Conservation (phyloP, 1,140 invertebrate genomes). For the Adoxophyes honmai region DNA sequence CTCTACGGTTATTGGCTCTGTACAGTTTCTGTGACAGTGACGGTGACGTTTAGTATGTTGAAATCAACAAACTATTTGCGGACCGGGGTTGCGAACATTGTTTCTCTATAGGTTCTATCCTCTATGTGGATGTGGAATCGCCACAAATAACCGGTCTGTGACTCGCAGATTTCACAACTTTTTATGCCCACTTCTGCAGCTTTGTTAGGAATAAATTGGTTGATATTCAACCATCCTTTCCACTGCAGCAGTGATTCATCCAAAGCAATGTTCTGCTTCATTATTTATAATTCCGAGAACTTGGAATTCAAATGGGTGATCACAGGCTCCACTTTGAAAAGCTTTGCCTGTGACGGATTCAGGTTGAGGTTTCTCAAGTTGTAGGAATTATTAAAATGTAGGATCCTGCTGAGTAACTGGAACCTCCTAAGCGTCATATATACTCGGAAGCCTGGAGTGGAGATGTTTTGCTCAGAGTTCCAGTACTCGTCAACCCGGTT, state of each 20-base stretch:
- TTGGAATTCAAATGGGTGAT: constrained; percentile 25
- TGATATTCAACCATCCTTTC: constrained; percentile 27
- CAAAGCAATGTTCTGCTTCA: constrained; percentile 24
- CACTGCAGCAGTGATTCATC: constrained; percentile 29
- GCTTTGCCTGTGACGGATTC: constrained; percentile 12
- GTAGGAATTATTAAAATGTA: not conserved
- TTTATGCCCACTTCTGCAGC: constrained; percentile 24
- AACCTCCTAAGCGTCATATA: not conserved
- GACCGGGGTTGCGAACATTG: not conserved
- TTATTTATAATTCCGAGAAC: constrained; percentile 21
- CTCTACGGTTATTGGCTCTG: too few species aligned
- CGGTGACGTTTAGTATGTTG: too few species aligned
- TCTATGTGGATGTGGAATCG: constrained; percentile 28
- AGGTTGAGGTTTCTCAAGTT: not conserved
- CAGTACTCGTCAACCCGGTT: not conserved
- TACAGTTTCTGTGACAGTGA: too few species aligned
- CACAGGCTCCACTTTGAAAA: constrained; percentile 29
- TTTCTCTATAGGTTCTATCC: not conserved
- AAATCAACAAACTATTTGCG: too few species aligned
- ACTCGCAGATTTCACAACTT: constrained; percentile 31
- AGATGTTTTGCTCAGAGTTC: not conserved
- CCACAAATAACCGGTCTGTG: constrained; percentile 26
- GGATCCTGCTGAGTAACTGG: not conserved
- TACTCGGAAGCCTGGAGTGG: not conserved
- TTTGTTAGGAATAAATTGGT: constrained; percentile 21